Evolutionary conservation across 2,797 vertebrate species (phyloP).

Genomic region (Acanthurus tractus): DNA sequence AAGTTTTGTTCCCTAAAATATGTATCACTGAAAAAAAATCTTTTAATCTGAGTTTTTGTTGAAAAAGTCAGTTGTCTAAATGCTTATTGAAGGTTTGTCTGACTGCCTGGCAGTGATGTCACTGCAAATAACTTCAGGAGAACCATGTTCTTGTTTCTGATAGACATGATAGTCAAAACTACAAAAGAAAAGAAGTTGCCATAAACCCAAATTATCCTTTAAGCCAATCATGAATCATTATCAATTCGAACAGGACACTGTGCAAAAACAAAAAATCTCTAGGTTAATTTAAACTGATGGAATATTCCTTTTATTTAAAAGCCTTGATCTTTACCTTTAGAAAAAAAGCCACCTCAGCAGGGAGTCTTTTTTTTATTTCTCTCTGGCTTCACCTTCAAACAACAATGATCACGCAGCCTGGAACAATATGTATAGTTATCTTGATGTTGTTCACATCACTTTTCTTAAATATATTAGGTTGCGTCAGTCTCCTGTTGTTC

Average conservation of each 20-base stretch:
- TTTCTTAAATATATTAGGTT: slow-evolving; percentile 8
- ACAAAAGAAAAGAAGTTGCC: slow-evolving; percentile 10
- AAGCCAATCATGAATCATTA: slow-evolving; percentile 36
- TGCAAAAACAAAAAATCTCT: slow-evolving; percentile 16
- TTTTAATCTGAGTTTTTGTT: too few relatives aligned
- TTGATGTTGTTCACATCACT: slow-evolving; percentile 9
- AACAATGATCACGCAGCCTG: slow-evolving; percentile 43
- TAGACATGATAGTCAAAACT: slow-evolving; percentile 24
- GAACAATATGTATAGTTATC: slow-evolving; percentile 30
- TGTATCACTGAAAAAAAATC: too few relatives aligned
- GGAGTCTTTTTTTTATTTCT: slow-evolving; percentile 48
- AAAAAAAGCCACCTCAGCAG: slow-evolving; percentile 56
- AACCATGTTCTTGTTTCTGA: slow-evolving; percentile 3
- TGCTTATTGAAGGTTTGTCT: too few relatives aligned
- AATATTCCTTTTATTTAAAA: slow-evolving; percentile 57
- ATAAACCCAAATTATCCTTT: slow-evolving; percentile 30
- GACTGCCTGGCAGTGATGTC: too few relatives aligned
- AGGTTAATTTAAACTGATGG: slow-evolving; percentile 44
- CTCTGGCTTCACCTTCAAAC: slow-evolving; percentile 64
- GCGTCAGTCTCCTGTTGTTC: slow-evolving; percentile 27
- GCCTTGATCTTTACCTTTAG: slow-evolving; percentile 48
- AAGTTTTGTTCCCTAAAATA: too few relatives aligned
- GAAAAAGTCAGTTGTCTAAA: too few relatives aligned
- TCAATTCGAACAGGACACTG: slow-evolving; percentile 29
- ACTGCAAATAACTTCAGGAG: not conserved